These are phyloP conservation scores for Rhodophaea formosa DNA, from an alignment of 2,888 invertebrate genomes.

Conservation along the genomic window DNA sequence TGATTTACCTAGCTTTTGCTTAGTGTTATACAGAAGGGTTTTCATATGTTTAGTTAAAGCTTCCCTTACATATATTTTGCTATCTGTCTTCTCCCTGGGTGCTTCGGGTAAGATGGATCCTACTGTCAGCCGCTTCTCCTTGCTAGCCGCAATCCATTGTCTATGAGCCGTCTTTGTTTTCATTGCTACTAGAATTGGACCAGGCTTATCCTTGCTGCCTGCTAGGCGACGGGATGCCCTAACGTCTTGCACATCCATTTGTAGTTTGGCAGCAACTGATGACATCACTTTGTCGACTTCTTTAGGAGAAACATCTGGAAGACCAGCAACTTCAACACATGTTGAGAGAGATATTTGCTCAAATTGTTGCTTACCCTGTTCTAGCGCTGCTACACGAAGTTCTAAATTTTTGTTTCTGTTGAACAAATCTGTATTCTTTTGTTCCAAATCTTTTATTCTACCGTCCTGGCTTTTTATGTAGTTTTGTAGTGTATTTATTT, in stretches of 20 bases:
- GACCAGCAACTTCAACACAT: slow-evolving; percentile 10
- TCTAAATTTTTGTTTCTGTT: too few relatives aligned
- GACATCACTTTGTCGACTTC: not conserved
- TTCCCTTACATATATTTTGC: slow-evolving; percentile 1
- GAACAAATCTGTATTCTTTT: slow-evolving; percentile 11
- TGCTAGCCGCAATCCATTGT: not conserved
- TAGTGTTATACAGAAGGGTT: slow-evolving; percentile 11
- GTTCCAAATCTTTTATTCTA: slow-evolving; percentile 24
- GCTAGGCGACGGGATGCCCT: not conserved
- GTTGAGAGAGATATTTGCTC: not conserved
- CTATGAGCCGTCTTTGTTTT: not conserved
- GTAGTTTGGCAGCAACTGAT: not conserved
- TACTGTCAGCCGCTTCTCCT: not conserved
- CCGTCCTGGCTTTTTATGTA: slow-evolving; percentile 26
- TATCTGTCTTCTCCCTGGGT: not conserved
- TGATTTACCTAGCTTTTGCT: not conserved
- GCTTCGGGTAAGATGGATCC: not conserved
- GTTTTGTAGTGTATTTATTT: slow-evolving; percentile 26
- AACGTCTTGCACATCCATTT: not conserved
- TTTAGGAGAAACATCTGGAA: slow-evolving; percentile 8
- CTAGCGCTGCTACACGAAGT: slow-evolving; percentile 8
- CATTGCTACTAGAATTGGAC: not conserved
- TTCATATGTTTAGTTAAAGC: slow-evolving; percentile 1
- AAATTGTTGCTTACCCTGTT: not conserved
- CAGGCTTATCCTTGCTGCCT: slow-evolving; percentile 6